Evolutionary conservation across 2,888 invertebrate species (phyloP).

Genomic region (Rapana venosa): DNA sequence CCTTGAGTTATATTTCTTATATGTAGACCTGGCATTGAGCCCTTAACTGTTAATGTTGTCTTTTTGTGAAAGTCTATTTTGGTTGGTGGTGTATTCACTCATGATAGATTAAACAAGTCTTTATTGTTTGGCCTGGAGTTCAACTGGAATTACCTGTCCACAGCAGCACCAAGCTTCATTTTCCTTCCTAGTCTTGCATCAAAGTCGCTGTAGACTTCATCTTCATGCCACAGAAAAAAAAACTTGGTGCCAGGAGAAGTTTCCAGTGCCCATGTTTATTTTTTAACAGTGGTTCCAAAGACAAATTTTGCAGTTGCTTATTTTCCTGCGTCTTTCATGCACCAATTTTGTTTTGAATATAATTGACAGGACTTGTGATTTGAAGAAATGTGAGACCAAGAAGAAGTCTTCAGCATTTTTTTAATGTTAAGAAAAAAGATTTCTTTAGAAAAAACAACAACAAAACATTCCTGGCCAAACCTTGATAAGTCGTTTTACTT

Average conservation of each 20-base stretch:
- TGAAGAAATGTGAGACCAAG: background rate
- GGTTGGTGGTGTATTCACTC: too few species aligned
- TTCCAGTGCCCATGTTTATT: background rate
- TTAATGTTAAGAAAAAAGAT: background rate
- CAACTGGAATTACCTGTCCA: background rate
- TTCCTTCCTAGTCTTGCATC: background rate
- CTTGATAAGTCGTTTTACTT: too few species aligned
- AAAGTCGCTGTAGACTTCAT: background rate
- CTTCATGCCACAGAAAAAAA: background rate
- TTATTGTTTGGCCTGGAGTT: background rate
- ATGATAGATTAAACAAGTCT: background rate
- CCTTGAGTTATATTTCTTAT: too few species aligned
- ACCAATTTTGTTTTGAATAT: background rate
- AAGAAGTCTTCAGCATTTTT: background rate
- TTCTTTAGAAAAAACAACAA: background rate
- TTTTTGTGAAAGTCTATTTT: too few species aligned
- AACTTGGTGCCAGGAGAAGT: background rate
- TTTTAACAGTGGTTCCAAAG: background rate
- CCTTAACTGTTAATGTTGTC: too few species aligned
- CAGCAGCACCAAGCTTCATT: background rate
- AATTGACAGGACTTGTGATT: background rate
- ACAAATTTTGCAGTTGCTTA: background rate
- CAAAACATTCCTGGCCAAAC: too few species aligned
- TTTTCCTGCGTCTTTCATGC: background rate
- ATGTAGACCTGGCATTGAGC: too few species aligned